A percentile compares a stretch with the other conserved stretches of the same genome.
phyloP scores from a whole-genome alignment of 2,888 invertebrate species.

The Hyalella azteca region DNA sequence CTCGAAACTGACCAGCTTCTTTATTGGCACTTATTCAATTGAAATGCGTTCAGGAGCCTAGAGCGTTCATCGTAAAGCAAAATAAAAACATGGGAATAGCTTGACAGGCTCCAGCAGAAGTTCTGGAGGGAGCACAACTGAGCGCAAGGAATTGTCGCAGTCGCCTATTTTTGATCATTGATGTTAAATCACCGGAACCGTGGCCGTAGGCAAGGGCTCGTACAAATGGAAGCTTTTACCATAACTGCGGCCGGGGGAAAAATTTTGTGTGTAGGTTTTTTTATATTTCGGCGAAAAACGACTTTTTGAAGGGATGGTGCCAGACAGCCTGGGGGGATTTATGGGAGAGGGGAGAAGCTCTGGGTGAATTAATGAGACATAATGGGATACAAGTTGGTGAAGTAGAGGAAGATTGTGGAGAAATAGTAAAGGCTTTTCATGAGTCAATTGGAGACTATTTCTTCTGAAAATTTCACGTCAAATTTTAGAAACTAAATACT shows the following conservation, averaged over 20 bases:
- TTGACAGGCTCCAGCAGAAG: neutral
- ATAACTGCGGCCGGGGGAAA: neutral
- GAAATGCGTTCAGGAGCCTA: neutral
- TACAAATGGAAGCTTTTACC: conserved; percentile 24
- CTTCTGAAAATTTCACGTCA: too few relatives aligned
- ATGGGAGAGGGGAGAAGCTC: neutral
- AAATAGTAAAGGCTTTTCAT: too few relatives aligned
- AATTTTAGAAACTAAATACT: too few relatives aligned
- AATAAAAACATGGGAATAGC: neutral
- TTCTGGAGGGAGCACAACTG: neutral
- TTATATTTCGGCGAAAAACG: too few relatives aligned
- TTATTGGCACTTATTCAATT: too few relatives aligned
- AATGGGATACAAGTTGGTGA: too few relatives aligned
- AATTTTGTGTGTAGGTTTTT: neutral
- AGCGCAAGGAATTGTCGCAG: neutral
- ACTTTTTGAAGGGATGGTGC: too few relatives aligned
- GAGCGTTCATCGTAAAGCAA: neutral
- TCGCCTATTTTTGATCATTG: conserved; percentile 9
- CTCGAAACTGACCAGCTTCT: too few relatives aligned
- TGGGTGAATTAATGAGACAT: neutral
- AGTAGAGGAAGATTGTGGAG: too few relatives aligned
- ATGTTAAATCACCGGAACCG: conserved; percentile 9
- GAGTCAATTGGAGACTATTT: too few relatives aligned
- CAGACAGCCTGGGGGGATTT: conserved; percentile 13
- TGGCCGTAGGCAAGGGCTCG: neutral